A percentile compares a stretch with the other conserved stretches of the same genome.
These are phyloP conservation scores for Sarotherodon lohbergeri DNA, from an alignment of 2,113 vertebrate species.

Conservation along the genomic window DNA sequence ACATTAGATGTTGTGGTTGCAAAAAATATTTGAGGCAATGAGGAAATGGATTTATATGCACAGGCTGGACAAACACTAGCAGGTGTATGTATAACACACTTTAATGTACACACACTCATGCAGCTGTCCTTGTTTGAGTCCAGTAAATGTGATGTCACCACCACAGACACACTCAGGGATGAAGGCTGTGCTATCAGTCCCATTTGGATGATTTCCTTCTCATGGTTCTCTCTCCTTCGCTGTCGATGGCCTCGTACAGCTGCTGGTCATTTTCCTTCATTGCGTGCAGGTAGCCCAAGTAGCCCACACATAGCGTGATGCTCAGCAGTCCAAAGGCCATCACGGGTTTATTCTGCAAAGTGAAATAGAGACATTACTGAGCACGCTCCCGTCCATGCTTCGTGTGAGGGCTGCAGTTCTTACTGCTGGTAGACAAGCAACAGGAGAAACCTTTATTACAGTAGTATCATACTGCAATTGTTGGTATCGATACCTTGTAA, in stretches of 20 bases:
- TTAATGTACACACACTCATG: background rate
- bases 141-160: background rate
- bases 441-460: background rate
- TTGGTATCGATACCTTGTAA: background rate
- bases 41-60: background rate
- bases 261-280: conserved; percentile 83
- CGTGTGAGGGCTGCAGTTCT: background rate
- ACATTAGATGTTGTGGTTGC: background rate
- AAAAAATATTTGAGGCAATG: background rate
- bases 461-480: background rate
- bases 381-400: background rate
- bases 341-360: conserved; percentile 87
- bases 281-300: conserved; percentile 90
- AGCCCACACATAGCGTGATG: conserved; percentile 85
- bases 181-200: conserved; percentile 69
- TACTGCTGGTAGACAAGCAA: background rate
- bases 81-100: background rate
- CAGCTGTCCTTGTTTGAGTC: background rate
- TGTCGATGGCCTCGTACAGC: conserved; percentile 86
- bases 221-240: conserved; percentile 81
- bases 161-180: background rate
- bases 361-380: background rate
- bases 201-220: conserved; percentile 88
- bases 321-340: conserved; percentile 87
- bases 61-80: background rate